phyloP scores from a whole-genome alignment of 2,888 invertebrate genomes.

The Drosophila picticornis region DNA sequence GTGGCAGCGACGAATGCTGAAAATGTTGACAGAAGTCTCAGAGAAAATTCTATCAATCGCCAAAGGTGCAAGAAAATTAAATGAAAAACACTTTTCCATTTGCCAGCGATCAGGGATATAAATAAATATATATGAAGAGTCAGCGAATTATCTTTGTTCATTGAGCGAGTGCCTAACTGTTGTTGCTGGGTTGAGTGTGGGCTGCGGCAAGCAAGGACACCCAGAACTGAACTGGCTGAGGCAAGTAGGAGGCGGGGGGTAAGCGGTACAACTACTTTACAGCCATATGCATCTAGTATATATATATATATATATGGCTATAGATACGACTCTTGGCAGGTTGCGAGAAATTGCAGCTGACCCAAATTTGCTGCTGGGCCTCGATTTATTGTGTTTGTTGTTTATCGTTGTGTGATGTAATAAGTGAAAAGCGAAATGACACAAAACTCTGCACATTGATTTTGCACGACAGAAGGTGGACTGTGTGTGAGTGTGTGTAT shows the following conservation, averaged over 20 bases:
- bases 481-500: neutral
- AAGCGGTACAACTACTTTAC: neutral
- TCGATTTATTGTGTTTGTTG: conserved; percentile 41
- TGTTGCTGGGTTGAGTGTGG: neutral
- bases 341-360: conserved; percentile 41
- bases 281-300: conserved; percentile 7
- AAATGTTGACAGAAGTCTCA: neutral
- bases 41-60: neutral
- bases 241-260: neutral
- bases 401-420: conserved; percentile 66
- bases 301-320: conserved; percentile 9
- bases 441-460: conserved; percentile 72
- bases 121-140: neutral
- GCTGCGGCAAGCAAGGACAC: neutral
- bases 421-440: conserved; percentile 75
- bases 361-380: conserved; percentile 58
- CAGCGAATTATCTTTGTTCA: neutral
- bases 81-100: neutral
- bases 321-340: conserved; percentile 58
- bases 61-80: neutral
- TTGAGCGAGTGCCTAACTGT: neutral
- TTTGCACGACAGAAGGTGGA: conserved; percentile 38
- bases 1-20: neutral
- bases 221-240: neutral
- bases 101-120: neutral